These are phyloP conservation scores for Abrostola triplasia DNA, from an alignment of 2,888 invertebrate genomes.

Conservation along the genomic window DNA sequence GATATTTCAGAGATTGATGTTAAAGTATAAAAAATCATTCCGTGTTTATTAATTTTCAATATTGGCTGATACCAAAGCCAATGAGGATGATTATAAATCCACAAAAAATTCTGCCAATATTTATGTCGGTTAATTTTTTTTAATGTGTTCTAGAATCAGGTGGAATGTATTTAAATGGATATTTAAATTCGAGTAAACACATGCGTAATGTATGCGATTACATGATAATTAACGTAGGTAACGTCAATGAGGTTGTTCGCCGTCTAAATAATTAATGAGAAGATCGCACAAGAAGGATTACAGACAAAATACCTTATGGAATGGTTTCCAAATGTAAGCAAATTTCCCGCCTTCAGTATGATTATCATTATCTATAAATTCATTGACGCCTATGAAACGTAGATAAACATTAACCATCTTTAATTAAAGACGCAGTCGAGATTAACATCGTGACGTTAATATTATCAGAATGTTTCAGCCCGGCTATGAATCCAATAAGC, in stretches of 20 bases:
- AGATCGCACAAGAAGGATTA: constrained; percentile 57
- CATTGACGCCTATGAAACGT: constrained; percentile 49
- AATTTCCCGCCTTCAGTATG: constrained; percentile 39
- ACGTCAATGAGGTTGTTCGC: constrained; percentile 45
- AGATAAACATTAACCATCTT: constrained; percentile 49
- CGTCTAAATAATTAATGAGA: constrained; percentile 55
- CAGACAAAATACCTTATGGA: constrained; percentile 46
- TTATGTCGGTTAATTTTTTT: background rate
- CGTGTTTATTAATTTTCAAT: constrained; percentile 39
- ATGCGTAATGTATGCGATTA: constrained; percentile 31
- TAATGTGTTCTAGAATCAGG: background rate
- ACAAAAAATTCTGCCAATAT: no score
- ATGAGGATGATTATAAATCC: background rate
- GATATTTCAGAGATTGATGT: constrained; percentile 68
- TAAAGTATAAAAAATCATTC: constrained; percentile 56
- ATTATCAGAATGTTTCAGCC: constrained; percentile 66
- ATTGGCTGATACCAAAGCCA: constrained; percentile 9
- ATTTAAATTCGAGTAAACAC: constrained; percentile 16
- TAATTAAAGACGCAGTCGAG: constrained; percentile 60
- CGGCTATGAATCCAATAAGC: constrained; percentile 60
- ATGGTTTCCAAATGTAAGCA: constrained; percentile 39
- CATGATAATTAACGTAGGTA: constrained; percentile 47
- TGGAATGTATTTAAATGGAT: constrained; percentile 13
- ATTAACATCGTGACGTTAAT: constrained; percentile 58
- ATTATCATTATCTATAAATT: constrained; percentile 56